Evolutionary conservation across 2,113 vertebrate genomes (phyloP).

Genomic region (Ctenodactylus gundi): DNA sequence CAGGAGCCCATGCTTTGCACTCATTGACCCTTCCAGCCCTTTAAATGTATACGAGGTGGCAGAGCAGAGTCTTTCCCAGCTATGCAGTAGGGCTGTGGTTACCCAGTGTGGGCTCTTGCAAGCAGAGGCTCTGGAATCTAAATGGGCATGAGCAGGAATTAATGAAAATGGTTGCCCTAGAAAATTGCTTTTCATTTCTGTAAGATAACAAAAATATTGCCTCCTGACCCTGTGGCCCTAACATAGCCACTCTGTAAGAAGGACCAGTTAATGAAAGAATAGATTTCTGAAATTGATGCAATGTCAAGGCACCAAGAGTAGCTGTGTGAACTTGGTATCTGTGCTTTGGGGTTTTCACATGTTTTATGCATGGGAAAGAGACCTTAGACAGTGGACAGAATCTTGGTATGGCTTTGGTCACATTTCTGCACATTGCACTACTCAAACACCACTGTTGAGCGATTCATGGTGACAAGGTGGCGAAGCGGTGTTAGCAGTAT

Average conservation of each 20-base stretch:
- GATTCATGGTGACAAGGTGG: background rate
- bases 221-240: background rate
- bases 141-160: background rate
- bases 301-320: background rate
- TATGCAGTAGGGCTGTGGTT: background rate
- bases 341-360: background rate
- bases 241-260: background rate
- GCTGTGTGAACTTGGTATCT: background rate
- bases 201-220: background rate
- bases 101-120: background rate
- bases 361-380: conserved; percentile 32
- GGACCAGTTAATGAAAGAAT: background rate
- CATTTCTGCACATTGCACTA: conserved; percentile 28
- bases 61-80: background rate
- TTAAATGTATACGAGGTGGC: background rate
- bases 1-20: background rate
- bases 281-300: conserved; percentile 51
- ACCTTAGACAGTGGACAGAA: conserved; percentile 67
- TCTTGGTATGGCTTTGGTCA: conserved; percentile 62
- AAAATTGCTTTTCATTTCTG: conserved; percentile 19
- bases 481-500: conserved; percentile 45
- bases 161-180: background rate
- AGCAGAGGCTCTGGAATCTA: background rate
- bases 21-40: background rate
- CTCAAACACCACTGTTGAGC: too few species aligned